Percentiles rank a stretch among this genome's conserved stretches.
Evolutionary conservation across 2,113 vertebrate species (phyloP).

Genomic region (Craseonycteris thonglongyai): DNA sequence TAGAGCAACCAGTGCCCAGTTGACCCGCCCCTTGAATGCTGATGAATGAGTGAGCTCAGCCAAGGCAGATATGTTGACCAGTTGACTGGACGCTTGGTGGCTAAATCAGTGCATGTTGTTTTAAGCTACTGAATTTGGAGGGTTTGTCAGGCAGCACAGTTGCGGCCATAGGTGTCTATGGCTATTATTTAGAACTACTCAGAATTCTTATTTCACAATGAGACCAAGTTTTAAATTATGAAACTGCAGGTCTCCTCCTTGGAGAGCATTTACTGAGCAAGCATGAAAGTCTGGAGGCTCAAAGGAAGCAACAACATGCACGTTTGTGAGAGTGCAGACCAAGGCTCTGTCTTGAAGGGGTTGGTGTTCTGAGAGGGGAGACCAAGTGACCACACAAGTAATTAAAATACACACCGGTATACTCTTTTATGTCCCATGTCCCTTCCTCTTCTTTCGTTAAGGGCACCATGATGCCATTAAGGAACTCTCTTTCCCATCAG

Average conservation of each 20-base stretch:
- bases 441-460: background rate
- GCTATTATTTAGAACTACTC: background rate
- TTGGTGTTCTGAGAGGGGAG: background rate
- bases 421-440: background rate
- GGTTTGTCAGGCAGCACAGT: background rate
- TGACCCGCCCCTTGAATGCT: background rate
- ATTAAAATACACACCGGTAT: background rate
- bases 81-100: background rate
- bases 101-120: background rate
- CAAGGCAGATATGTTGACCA: background rate
- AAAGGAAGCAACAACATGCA: background rate
- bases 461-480: background rate
- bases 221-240: background rate
- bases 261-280: background rate
- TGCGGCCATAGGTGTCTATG: background rate
- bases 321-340: background rate
- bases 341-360: background rate
- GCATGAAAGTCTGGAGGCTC: background rate
- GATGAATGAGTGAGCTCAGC: background rate
- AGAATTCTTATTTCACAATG: background rate
- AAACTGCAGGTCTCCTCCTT: background rate
- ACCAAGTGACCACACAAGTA: background rate
- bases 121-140: background rate
- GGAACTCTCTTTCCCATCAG: background rate
- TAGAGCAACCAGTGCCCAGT: background rate